A percentile compares a stretch with the other conserved stretches of the same genome.
phyloP scores from a whole-genome alignment of 1,140 invertebrate species.

The Sitophilus oryzae region DNA sequence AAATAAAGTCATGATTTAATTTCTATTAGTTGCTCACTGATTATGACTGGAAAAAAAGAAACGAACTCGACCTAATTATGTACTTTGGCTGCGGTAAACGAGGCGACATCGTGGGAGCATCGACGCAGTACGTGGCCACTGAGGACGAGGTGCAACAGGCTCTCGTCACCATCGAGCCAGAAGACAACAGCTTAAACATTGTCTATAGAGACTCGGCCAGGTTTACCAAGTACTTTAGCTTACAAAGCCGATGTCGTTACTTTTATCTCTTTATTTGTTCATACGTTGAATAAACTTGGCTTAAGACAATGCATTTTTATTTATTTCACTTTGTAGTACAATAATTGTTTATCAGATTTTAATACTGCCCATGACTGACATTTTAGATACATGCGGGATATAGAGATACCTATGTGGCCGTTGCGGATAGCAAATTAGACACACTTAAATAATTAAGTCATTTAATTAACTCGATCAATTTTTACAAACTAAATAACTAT shows the following conservation, averaged over 20 bases:
- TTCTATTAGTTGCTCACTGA: constrained; percentile 12
- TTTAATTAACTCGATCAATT: too few species aligned
- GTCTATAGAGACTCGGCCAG: constrained; percentile 61
- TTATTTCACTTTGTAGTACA: too few species aligned
- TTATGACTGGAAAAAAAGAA: constrained; percentile 45
- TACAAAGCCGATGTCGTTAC: constrained; percentile 35
- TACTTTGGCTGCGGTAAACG: constrained; percentile 49
- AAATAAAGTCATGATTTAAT: constrained; percentile 2
- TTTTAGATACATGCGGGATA: too few species aligned
- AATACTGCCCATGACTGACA: too few species aligned
- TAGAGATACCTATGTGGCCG: too few species aligned
- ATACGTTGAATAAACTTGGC: constrained; percentile 40
- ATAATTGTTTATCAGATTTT: too few species aligned
- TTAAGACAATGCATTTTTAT: too few species aligned
- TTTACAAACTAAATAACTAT: too few species aligned
- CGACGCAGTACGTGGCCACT: constrained; percentile 50
- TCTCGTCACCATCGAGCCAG: constrained; percentile 50
- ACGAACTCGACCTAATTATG: constrained; percentile 53
- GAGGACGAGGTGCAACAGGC: constrained; percentile 45
- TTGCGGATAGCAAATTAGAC: too few species aligned
- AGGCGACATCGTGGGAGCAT: constrained; percentile 42
- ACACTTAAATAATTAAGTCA: too few species aligned
- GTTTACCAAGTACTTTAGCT: constrained; percentile 41
- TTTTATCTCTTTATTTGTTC: constrained; percentile 41
- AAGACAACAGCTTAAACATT: constrained; percentile 60